Evolutionary conservation across 2,888 invertebrate species (phyloP).

Genomic region (Polydrusus pterygomalis): DNA sequence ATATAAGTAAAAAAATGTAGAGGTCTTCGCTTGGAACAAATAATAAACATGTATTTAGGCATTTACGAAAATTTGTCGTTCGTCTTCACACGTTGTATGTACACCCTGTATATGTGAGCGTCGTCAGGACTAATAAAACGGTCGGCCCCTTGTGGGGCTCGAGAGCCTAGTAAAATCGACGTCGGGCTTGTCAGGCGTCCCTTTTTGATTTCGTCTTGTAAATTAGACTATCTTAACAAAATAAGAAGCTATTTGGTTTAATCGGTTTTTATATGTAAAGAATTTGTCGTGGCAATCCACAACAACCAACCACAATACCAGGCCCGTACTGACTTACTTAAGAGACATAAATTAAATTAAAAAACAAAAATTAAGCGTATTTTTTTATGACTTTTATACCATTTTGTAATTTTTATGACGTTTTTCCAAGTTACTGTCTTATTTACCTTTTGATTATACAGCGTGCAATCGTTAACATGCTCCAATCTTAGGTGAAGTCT

Average conservation of each 20-base stretch:
- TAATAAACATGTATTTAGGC: too few species aligned
- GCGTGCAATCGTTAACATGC: conserved; percentile 18
- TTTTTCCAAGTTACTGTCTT: conserved; percentile 39
- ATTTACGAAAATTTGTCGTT: too few species aligned
- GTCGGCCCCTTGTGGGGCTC: too few species aligned
- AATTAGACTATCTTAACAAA: too few species aligned
- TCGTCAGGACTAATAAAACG: too few species aligned
- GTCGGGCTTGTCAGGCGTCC: too few species aligned
- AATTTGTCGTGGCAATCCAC: conserved; percentile 21
- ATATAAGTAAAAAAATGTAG: too few species aligned
- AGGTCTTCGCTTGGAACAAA: too few species aligned
- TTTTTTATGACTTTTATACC: conserved; percentile 56
- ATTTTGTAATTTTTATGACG: conserved; percentile 48
- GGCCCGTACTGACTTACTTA: conserved; percentile 30
- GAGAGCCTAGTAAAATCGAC: too few species aligned
- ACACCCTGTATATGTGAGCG: too few species aligned
- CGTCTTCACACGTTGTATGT: too few species aligned
- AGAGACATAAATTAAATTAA: conserved; percentile 28
- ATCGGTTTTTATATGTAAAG: conserved; percentile 29
- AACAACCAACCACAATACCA: conserved; percentile 34
- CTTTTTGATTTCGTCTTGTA: too few species aligned
- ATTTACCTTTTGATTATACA: conserved; percentile 21
- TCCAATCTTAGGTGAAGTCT: neutral
- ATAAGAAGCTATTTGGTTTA: neutral
- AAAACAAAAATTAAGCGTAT: conserved; percentile 49